A percentile compares a stretch with the other conserved stretches of the same genome.
These are phyloP conservation scores for Rhinoptilus africanus DNA, from an alignment of 2,113 vertebrate species.

Conservation along the genomic window DNA sequence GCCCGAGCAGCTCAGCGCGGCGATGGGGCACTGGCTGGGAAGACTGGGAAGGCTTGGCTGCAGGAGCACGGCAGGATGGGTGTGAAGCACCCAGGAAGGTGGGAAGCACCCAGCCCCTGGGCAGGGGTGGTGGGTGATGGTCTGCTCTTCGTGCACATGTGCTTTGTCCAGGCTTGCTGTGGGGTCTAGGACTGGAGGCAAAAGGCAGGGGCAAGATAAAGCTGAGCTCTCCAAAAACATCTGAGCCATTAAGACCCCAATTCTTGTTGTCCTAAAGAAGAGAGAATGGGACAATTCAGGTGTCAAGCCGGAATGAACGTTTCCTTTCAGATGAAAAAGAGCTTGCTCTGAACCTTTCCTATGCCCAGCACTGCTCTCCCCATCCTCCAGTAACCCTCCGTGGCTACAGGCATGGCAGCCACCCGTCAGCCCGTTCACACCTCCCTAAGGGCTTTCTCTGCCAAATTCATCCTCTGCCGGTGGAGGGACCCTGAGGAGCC, in stretches of 20 bases:
- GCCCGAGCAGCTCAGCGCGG: background rate
- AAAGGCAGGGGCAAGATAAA: background rate
- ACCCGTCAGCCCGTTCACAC: fast-evolving
- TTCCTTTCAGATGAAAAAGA: background rate
- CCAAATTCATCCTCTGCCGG: background rate
- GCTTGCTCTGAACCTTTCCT: background rate
- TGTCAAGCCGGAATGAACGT: background rate
- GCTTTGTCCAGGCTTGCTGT: background rate
- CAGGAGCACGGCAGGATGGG: background rate
- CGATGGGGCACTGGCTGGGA: background rate
- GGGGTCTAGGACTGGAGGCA: too few relatives aligned
- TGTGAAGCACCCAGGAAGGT: background rate
- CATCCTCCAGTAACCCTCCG: background rate
- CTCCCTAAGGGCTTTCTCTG: background rate
- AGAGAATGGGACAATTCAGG: background rate
- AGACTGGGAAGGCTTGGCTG: fast-evolving
- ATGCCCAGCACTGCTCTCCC: background rate
- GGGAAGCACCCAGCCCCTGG: background rate
- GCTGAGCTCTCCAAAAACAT: background rate
- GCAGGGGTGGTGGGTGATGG: background rate
- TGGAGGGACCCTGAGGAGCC: background rate
- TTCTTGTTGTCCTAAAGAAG: background rate
- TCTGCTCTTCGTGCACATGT: background rate
- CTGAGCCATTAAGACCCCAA: background rate
- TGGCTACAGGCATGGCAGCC: background rate